phyloP scores from a whole-genome alignment of 2,113 vertebrate genomes.

The Megaptera novaeangliae region DNA sequence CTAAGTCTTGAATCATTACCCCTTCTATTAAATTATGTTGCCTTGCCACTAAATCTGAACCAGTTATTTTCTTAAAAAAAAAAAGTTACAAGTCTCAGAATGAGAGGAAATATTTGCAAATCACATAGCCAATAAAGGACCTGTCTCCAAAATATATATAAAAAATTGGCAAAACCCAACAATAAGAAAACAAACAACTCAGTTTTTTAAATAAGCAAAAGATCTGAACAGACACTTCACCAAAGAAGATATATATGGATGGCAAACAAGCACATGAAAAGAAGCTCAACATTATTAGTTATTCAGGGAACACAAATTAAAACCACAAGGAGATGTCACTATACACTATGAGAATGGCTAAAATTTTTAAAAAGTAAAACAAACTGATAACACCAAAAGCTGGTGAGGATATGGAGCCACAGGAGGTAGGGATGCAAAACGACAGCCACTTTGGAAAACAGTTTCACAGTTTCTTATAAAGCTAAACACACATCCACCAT shows the following conservation, averaged over 20 bases:
- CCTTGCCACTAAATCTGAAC: conserved; percentile 50
- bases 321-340: neutral
- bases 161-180: neutral
- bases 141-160: neutral
- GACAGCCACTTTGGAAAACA: neutral
- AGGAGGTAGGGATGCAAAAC: neutral
- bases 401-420: neutral
- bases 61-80: conserved; percentile 36
- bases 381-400: neutral
- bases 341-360: neutral
- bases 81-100: neutral
- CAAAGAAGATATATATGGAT: neutral
- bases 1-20: conserved; percentile 26
- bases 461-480: neutral
- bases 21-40: conserved; percentile 38
- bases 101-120: conserved; percentile 16
- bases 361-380: neutral
- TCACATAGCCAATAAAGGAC: neutral
- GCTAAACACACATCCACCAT: neutral
- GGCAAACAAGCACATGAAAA: neutral
- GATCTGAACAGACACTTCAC: neutral
- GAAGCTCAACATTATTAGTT: neutral
- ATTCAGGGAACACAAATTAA: neutral
- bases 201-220: neutral
- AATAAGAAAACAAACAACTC: neutral